Conservation (phyloP, 2,113 vertebrate species). For the Alexandromys fortis region DNA sequence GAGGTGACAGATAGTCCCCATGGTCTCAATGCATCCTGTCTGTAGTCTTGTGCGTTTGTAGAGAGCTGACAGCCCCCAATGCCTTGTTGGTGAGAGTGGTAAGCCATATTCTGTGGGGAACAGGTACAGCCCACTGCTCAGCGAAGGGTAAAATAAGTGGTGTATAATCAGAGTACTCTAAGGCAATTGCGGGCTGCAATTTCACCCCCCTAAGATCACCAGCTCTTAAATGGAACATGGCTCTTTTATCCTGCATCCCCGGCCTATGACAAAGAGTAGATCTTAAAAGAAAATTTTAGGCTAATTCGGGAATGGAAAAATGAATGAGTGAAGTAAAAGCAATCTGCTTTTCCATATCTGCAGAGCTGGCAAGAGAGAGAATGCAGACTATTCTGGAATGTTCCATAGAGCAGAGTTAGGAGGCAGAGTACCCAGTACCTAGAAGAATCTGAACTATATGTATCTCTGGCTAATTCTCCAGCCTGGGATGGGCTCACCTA, state of each 20-base stretch:
- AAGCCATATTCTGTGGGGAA: neutral
- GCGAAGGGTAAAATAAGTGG: neutral
- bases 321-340: slow-evolving; percentile 10
- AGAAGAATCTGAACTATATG: neutral
- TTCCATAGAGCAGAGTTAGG: neutral
- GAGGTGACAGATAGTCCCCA: neutral
- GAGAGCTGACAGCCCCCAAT: neutral
- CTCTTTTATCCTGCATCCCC: neutral
- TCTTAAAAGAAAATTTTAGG: slow-evolving; percentile 1
- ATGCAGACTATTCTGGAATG: neutral
- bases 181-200: neutral
- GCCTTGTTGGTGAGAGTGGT: neutral
- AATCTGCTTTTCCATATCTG: neutral
- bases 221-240: neutral
- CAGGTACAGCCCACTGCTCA: neutral
- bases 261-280: neutral
- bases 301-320: slow-evolving; percentile 33
- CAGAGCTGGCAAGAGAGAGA: neutral
- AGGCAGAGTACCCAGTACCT: neutral
- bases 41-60: neutral
- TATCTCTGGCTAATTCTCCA: neutral
- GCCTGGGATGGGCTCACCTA: neutral
- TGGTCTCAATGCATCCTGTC: neutral
- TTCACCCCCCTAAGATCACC: neutral
- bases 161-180: neutral